Percentiles rank a stretch among this genome's conserved stretches.
Evolutionary conservation across 2,113 vertebrate genomes (phyloP).

Genomic region (Sterrhoptilus dennistouni): DNA sequence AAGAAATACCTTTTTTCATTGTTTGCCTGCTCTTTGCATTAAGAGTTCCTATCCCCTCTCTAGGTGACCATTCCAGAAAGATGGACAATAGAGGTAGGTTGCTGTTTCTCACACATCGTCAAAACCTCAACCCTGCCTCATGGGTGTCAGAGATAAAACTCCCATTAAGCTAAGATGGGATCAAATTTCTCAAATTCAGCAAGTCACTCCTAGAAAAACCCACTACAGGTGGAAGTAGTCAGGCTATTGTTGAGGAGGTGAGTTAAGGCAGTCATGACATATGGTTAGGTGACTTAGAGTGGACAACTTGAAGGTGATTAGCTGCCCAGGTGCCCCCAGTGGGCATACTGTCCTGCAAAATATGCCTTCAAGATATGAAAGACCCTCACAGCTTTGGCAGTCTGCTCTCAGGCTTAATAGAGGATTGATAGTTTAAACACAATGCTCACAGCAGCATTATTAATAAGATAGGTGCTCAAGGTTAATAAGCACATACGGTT

Average conservation of each 20-base stretch:
- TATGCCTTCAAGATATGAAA: not conserved
- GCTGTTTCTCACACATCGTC: not conserved
- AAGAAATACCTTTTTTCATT: not conserved
- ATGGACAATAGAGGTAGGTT: not conserved
- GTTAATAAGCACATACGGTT: not conserved
- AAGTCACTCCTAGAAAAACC: not conserved
- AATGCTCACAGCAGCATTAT: not conserved
- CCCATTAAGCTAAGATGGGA: not conserved
- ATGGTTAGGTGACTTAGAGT: not conserved
- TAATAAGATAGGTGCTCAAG: not conserved
- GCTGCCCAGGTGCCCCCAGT: not conserved
- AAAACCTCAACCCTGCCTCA: not conserved
- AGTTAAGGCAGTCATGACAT: not conserved
- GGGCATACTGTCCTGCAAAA: not conserved
- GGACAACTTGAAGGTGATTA: not conserved
- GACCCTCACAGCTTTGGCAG: not conserved
- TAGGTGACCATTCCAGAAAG: not conserved
- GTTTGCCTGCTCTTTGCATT: fast-evolving
- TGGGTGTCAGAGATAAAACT: not conserved
- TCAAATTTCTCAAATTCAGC: not conserved
- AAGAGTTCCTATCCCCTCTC: not conserved
- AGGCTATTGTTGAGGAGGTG: not conserved
- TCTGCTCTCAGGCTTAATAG: not conserved
- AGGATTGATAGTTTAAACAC: not conserved
- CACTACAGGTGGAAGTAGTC: not conserved